Conservation (phyloP, 23 tunicate species). For the Styela plicata region DNA sequence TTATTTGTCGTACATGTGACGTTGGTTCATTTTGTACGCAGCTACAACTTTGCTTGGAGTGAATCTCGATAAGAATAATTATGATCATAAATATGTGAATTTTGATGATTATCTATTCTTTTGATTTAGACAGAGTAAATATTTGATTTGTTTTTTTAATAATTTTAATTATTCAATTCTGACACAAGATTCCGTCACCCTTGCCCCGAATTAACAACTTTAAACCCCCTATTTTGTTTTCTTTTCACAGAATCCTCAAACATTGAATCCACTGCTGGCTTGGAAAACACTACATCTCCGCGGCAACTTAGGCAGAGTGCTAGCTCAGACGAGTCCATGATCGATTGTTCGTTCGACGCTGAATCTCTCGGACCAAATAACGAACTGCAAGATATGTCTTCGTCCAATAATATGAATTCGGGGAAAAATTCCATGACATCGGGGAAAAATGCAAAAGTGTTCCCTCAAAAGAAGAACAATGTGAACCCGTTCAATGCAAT, state of each 20-base stretch:
- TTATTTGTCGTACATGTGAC: too few species aligned
- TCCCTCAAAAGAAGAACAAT: constrained; percentile 3
- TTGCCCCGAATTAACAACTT: too few species aligned
- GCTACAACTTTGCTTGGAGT: too few species aligned
- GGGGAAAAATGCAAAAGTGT: not conserved
- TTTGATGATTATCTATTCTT: too few species aligned
- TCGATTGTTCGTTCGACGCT: constrained; percentile 15
- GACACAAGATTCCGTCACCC: not conserved
- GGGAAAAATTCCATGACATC: not conserved
- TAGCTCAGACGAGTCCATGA: constrained; percentile 24
- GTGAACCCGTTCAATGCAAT: not conserved
- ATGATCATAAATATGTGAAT: too few species aligned
- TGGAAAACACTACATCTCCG: not conserved
- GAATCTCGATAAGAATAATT: too few species aligned
- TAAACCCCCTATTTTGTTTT: too few species aligned
- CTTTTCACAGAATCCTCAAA: not conserved
- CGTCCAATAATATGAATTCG: not conserved
- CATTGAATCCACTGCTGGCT: not conserved
- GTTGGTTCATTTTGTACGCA: too few species aligned
- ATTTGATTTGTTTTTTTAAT: not conserved
- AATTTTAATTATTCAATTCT: too few species aligned
- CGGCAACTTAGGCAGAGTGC: not conserved
- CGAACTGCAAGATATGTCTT: not conserved
- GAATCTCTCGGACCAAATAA: not conserved
- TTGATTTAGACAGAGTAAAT: not conserved